Percentiles rank a stretch among this genome's conserved stretches.
These are phyloP conservation scores for Uropsilus gracilis DNA, from an alignment of 2,113 vertebrate species.

Conservation along the genomic window DNA sequence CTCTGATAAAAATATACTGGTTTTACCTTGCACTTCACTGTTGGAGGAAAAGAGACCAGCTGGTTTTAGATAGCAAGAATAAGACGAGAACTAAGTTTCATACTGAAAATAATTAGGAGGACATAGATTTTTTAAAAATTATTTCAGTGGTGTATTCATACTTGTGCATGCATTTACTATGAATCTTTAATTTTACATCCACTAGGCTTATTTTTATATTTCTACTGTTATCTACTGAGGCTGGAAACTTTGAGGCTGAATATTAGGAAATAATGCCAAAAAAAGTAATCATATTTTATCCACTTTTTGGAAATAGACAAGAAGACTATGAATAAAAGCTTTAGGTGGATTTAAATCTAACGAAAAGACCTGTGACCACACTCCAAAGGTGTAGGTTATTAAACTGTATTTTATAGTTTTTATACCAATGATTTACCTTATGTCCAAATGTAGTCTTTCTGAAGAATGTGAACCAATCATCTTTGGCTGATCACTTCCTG, in stretches of 20 bases:
- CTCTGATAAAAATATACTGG: too few species aligned
- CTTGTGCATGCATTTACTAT: conserved; percentile 51
- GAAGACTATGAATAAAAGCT: neutral
- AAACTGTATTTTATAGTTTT: neutral
- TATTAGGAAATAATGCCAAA: neutral
- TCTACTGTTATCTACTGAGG: neutral
- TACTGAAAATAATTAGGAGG: conserved; percentile 82
- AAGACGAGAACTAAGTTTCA: conserved; percentile 77
- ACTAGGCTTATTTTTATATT: conserved; percentile 6
- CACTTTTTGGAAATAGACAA: neutral
- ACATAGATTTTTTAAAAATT: conserved; percentile 76
- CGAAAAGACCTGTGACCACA: neutral
- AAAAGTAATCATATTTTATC: neutral
- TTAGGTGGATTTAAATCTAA: neutral
- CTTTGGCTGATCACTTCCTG: conserved; percentile 1
- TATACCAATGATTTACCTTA: neutral
- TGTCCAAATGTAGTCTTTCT: neutral
- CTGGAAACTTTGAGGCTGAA: neutral
- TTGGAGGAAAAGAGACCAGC: conserved; percentile 78
- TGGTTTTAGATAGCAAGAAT: conserved; percentile 83
- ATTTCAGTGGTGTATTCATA: conserved; percentile 68
- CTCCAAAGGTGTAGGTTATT: neutral
- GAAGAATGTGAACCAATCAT: neutral
- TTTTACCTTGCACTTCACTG: conserved; percentile 68
- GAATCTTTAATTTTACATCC: conserved; percentile 39